phyloP scores from a whole-genome alignment of 2,113 vertebrate species.

The Oncorhynchus keta region DNA sequence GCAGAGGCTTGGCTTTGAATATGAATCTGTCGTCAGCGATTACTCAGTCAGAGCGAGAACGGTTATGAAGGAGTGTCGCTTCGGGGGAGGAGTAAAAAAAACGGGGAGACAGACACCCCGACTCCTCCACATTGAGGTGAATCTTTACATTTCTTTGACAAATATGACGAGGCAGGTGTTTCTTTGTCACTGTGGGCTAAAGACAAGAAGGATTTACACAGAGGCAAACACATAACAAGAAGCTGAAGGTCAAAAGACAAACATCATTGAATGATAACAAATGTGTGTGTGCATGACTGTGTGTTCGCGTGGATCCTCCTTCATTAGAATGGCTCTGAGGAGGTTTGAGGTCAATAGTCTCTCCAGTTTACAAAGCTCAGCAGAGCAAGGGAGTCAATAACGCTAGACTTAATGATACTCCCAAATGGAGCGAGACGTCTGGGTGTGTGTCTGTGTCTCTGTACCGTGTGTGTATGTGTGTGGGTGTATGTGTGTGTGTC shows the following conservation, averaged over 20 bases:
- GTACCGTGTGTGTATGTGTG: neutral
- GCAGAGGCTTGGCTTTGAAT: too few species aligned
- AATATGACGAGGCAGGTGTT: neutral
- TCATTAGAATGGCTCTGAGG: too few species aligned
- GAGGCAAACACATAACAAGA: neutral
- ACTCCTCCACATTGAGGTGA: neutral
- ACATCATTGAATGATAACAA: neutral
- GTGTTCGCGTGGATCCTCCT: neutral
- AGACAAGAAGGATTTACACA: neutral
- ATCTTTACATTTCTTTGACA: neutral
- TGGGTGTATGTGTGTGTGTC: neutral
- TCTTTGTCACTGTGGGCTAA: neutral
- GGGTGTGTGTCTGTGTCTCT: neutral
- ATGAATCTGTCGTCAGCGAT: too few species aligned
- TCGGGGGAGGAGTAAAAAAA: too few species aligned
- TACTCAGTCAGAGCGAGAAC: too few species aligned
- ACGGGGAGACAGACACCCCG: too few species aligned
- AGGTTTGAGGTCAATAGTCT: too few species aligned
- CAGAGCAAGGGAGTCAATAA: conserved; percentile 18
- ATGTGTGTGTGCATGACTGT: conserved; percentile 19
- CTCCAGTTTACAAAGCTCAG: conserved; percentile 14
- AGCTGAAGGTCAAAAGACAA: neutral
- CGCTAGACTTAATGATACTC: conserved; percentile 11
- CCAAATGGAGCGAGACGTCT: conserved; percentile 9
- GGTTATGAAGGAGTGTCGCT: too few species aligned